These are phyloP conservation scores for Chironomus tepperi DNA, from an alignment of 1,140 invertebrate species.

Conservation along the genomic window DNA sequence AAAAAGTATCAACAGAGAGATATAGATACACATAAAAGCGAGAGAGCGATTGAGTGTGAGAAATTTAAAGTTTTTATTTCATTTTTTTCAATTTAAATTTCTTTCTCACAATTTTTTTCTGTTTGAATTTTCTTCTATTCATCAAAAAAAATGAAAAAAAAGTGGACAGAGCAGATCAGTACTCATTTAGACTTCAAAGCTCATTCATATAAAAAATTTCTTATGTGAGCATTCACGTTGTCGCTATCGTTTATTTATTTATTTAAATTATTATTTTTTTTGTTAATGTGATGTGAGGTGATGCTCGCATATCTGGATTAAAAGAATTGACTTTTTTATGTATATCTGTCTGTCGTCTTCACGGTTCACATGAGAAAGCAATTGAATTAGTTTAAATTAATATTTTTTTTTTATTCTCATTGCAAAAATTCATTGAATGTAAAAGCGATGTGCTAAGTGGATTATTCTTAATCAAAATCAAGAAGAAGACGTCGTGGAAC, in stretches of 20 bases:
- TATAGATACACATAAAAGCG: background rate
- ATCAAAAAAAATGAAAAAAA: background rate
- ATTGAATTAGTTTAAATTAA: too few species aligned
- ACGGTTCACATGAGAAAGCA: too few species aligned
- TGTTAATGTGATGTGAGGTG: background rate
- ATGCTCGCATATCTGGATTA: background rate
- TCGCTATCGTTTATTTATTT: slow-evolving; percentile 2
- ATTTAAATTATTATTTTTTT: background rate
- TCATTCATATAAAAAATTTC: background rate
- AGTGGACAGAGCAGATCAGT: background rate
- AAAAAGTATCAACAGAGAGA: too few species aligned
- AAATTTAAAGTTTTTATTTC: background rate
- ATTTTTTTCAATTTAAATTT: slow-evolving; percentile 6
- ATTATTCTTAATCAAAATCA: slow-evolving; percentile 10
- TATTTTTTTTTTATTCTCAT: background rate
- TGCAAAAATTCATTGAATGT: background rate
- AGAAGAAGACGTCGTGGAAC: background rate
- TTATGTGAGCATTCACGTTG: background rate
- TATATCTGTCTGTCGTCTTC: too few species aligned
- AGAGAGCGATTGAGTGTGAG: background rate
- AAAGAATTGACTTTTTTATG: background rate
- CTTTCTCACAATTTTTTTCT: background rate
- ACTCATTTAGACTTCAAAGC: slow-evolving; percentile 6
- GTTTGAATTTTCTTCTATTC: background rate
- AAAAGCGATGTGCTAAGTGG: slow-evolving; percentile 1